Evolutionary conservation across 1,140 invertebrate species (phyloP).

Genomic region (Matsumurasca onukii): DNA sequence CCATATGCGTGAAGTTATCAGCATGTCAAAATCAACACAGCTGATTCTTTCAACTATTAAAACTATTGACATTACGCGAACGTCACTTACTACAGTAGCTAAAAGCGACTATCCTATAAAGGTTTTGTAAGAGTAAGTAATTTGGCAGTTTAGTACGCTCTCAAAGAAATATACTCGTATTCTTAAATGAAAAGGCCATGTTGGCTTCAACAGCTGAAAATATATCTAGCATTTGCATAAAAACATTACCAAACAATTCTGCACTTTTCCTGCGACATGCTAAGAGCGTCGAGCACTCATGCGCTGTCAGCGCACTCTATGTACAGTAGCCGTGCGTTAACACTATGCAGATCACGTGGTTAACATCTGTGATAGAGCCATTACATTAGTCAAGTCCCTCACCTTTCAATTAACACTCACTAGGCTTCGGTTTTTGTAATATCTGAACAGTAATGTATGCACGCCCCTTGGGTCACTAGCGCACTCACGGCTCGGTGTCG

Average conservation of each 20-base stretch:
- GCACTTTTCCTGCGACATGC: neutral
- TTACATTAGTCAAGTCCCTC: neutral
- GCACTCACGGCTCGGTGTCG: neutral
- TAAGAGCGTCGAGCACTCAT: neutral
- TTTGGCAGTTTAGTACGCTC: neutral
- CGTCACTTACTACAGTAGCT: no score
- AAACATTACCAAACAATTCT: neutral
- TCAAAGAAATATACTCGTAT: neutral
- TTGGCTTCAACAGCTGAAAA: no score
- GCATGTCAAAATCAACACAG: no score
- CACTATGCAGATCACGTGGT: neutral
- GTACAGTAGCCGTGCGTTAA: no score
- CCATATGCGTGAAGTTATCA: no score
- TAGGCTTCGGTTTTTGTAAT: constrained; percentile 6
- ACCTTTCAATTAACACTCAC: constrained; percentile 21
- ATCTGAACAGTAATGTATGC: neutral
- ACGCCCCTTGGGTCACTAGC: neutral
- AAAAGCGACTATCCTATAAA: no score
- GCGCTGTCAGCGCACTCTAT: no score
- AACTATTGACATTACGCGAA: no score
- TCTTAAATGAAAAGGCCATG: neutral
- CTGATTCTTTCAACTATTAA: no score
- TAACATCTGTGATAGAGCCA: neutral
- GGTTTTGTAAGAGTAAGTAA: no score
- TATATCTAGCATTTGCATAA: no score